Base-by-base conservation (phyloP, 2,797 vertebrate genomes). In the Takifugu ocellatus region DNA sequence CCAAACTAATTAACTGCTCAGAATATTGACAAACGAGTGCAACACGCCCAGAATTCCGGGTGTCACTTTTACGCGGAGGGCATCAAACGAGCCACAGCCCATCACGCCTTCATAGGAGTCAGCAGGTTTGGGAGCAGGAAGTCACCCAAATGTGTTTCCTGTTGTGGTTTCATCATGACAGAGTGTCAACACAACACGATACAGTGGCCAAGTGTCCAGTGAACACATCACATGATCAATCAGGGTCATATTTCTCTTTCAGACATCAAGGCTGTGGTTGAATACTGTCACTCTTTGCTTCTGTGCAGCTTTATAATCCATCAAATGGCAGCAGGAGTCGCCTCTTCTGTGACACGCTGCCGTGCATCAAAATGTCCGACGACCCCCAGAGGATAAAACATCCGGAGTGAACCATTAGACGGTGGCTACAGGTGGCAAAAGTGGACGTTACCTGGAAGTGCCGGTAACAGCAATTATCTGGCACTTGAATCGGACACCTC, bases 211-310 rank as follows among this genome's bases (percentile, higher is more conserved):
- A 51, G 31, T 65, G 63, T 74, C 70, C 74, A 57, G 36, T 61
- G 53, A 73, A 63, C 66, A 66, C 56, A 17, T 46, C 55, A n/a
- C 65, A 31, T 33, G 49, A 81, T 85, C 74, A 75, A 71, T 79
- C 80, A 79, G 56, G 62, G 75, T 81, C 76, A 79, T 71, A 77
- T 81, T 81, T 83, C 66, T 72, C 68, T 74, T 61, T 72, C 59
- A 79, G 66, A 69, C 76, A 78, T 60, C 49, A 79, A 74, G 56
- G 43, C 48, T 69, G 83, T 68, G 61, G 76, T 79, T 76, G 63
- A 73, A 78, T 62, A 65, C 56, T 76, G 66, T 56, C 72, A 67
- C 53, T 56, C 64, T 57, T 63, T 60, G 68, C 68, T 52, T 69
- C 63, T 70, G 68, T 51, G 50, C 50, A 55, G 68, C 48, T 15